These are phyloP conservation scores for Andrena cerasifolii DNA, from an alignment of 1,140 invertebrate species.

Conservation along the genomic window DNA sequence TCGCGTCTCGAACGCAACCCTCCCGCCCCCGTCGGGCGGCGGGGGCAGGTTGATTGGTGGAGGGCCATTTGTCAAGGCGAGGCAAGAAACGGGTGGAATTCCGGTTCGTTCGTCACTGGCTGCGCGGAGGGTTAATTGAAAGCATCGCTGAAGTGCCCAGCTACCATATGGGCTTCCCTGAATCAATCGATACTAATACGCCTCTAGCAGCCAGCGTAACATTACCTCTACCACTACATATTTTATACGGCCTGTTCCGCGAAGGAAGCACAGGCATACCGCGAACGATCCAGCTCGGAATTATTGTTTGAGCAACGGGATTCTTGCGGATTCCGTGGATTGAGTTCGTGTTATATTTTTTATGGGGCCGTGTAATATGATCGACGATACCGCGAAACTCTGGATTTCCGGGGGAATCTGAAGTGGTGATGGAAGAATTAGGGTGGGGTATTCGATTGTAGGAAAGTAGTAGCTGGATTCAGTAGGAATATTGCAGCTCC, in stretches of 20 bases:
- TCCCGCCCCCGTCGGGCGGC: slow-evolving; percentile 35
- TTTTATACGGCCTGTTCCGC: neutral
- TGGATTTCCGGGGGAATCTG: too few species aligned
- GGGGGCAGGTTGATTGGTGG: slow-evolving; percentile 67
- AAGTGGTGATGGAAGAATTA: too few species aligned
- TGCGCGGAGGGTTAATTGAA: slow-evolving; percentile 72
- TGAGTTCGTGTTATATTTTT: neutral
- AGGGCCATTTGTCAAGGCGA: slow-evolving; percentile 72
- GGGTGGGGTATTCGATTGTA: too few species aligned
- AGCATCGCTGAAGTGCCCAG: slow-evolving; percentile 54
- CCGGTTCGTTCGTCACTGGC: slow-evolving; percentile 71
- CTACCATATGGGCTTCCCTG: slow-evolving; percentile 22
- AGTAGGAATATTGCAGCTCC: too few species aligned
- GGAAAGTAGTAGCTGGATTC: too few species aligned
- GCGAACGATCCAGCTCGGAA: neutral
- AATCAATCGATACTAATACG: slow-evolving; percentile 54
- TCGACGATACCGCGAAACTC: too few species aligned
- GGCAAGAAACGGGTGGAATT: slow-evolving; percentile 71
- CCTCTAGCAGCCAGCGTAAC: neutral
- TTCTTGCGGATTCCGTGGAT: neutral
- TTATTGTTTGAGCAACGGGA: neutral
- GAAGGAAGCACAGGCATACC: neutral
- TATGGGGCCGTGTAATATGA: neutral
- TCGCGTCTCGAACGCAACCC: slow-evolving; percentile 51
- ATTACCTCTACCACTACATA: neutral